Evolutionary conservation across 2,113 vertebrate genomes (phyloP).

Genomic region (Cryptotis parvus): DNA sequence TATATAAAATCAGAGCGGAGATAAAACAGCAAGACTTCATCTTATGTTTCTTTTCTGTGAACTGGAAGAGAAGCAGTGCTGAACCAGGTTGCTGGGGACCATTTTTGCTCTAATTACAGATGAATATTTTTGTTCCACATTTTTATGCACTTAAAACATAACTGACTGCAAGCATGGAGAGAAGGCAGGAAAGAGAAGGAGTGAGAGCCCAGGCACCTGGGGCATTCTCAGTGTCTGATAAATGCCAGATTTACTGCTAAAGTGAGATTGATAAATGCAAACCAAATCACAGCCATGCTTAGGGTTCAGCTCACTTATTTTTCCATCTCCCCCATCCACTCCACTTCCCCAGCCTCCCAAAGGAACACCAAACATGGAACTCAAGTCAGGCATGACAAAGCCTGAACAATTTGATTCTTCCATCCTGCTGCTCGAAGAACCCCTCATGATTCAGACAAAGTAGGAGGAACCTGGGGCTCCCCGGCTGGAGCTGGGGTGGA

Average conservation of each 20-base stretch:
- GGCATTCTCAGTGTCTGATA: not conserved
- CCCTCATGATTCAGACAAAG: constrained; percentile 59
- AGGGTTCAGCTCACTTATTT: constrained; percentile 50
- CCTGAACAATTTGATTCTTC: constrained; percentile 72
- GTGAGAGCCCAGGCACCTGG: constrained; percentile 37
- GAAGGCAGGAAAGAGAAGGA: constrained; percentile 27
- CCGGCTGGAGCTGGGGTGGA: not conserved
- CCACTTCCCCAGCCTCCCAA: not conserved
- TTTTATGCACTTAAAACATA: constrained; percentile 35
- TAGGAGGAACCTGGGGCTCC: not conserved
- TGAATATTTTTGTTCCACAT: not conserved
- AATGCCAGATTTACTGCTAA: constrained; percentile 57
- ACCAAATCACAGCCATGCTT: constrained; percentile 65
- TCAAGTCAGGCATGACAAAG: constrained; percentile 76
- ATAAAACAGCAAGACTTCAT: not conserved
- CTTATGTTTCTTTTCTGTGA: not conserved
- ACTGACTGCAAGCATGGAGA: constrained; percentile 17
- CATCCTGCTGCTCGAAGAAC: constrained; percentile 47
- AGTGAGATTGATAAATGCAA: constrained; percentile 65
- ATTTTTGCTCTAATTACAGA: not conserved
- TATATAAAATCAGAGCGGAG: not conserved
- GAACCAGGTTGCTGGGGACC: not conserved
- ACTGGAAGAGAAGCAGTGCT: not conserved
- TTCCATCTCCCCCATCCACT: not conserved
- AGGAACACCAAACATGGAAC: constrained; percentile 60